phyloP scores from a whole-genome alignment of 2,113 vertebrate species.

The Beaufortia kweichowensis region DNA sequence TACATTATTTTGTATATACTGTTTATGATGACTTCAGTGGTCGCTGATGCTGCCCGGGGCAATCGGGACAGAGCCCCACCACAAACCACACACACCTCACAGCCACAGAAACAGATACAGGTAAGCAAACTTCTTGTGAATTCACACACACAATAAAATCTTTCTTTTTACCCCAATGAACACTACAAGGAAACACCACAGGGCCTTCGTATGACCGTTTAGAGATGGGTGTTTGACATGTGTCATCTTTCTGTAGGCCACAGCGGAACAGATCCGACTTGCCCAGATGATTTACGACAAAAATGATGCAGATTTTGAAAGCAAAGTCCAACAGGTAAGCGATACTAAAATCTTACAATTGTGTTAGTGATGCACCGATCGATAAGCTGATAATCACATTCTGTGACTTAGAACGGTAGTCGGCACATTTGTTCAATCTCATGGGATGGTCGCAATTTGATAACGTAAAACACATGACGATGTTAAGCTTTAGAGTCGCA shows the following conservation, averaged over 20 bases:
- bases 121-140: constrained; percentile 65
- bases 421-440: too few relatives aligned
- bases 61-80: constrained; percentile 87
- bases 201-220: neutral
- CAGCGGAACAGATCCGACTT: constrained; percentile 97
- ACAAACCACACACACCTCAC: constrained; percentile 80
- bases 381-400: too few relatives aligned
- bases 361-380: too few relatives aligned
- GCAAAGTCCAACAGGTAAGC: constrained; percentile 93
- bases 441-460: too few relatives aligned
- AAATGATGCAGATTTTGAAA: constrained; percentile 94
- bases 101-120: constrained; percentile 95
- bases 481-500: too few relatives aligned
- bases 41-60: constrained; percentile 87
- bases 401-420: too few relatives aligned
- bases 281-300: constrained; percentile 97
- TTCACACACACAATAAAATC: too few relatives aligned
- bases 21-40: constrained; percentile 99
- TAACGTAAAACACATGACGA: too few relatives aligned
- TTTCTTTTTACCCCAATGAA: neutral
- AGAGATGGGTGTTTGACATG: neutral
- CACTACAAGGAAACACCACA: neutral
- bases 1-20: constrained; percentile 99
- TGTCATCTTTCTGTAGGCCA: constrained; percentile 76
- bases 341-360: too few relatives aligned